Evolutionary conservation across 2,113 vertebrate species (phyloP).

Genomic region (Silurus meridionalis): DNA sequence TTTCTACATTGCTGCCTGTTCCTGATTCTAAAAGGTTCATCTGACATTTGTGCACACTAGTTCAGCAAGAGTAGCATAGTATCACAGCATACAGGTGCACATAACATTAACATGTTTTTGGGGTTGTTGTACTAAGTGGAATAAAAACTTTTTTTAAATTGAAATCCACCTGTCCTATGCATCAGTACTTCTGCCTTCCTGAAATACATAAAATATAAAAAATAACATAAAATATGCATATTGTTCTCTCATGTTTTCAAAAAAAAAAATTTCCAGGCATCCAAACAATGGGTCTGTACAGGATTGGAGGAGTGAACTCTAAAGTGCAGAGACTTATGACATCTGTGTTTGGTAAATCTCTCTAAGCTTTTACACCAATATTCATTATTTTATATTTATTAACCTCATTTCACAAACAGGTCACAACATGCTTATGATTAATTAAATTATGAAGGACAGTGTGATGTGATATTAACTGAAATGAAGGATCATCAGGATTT

Average conservation of each 20-base stretch:
- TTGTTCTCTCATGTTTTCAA: neutral
- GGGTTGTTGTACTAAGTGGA: neutral
- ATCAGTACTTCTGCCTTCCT: too few species aligned
- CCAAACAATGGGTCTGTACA: conserved; percentile 89
- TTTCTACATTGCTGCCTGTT: neutral
- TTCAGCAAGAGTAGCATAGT: neutral
- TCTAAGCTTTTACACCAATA: neutral
- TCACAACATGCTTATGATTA: neutral
- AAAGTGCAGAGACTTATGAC: conserved; percentile 97
- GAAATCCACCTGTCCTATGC: neutral
- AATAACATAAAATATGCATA: neutral
- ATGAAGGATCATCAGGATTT: neutral
- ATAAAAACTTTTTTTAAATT: neutral
- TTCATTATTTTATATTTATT: neutral
- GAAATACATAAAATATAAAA: neutral
- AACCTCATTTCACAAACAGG: neutral
- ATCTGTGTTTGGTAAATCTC: conserved; percentile 85
- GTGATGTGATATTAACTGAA: neutral
- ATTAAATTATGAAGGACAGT: neutral
- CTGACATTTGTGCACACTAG: neutral
- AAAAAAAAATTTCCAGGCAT: conserved; percentile 73
- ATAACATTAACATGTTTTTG: neutral
- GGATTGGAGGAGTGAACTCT: conserved; percentile 96
- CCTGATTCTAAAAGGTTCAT: neutral
- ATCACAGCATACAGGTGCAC: neutral